Conservation (phyloP, 2,888 invertebrate genomes). For the Molanna angustata region DNA sequence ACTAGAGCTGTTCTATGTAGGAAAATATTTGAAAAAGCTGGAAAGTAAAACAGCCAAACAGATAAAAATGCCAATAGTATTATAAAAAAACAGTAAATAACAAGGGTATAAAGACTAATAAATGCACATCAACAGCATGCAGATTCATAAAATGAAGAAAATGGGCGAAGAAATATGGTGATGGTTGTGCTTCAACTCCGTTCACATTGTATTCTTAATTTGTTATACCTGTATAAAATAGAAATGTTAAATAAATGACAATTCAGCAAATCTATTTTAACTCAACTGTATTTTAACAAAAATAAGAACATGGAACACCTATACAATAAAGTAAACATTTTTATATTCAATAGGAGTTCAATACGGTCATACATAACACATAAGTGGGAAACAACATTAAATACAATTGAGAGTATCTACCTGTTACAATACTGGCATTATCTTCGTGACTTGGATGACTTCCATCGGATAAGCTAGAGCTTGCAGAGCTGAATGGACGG, state of each 20-base stretch:
- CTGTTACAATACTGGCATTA: slow-evolving; percentile 86
- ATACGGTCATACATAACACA: too few species aligned
- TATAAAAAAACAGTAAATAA: slow-evolving; percentile 29
- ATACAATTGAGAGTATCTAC: slow-evolving; percentile 58
- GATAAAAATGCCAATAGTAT: slow-evolving; percentile 31
- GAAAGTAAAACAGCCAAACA: slow-evolving; percentile 30
- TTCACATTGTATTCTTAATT: slow-evolving; percentile 1
- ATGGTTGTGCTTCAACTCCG: slow-evolving; percentile 28
- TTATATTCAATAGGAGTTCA: neutral
- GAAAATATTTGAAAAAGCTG: slow-evolving; percentile 21
- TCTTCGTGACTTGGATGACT: slow-evolving; percentile 68
- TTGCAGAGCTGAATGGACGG: slow-evolving; percentile 86
- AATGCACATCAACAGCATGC: slow-evolving; percentile 32
- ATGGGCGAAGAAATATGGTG: slow-evolving; percentile 29
- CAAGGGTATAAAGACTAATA: slow-evolving; percentile 23
- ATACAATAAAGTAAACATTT: too few species aligned
- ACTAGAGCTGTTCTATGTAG: slow-evolving; percentile 3
- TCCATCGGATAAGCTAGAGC: slow-evolving; percentile 79
- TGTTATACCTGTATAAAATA: too few species aligned
- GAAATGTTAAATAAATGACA: too few species aligned
- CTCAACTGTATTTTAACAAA: too few species aligned
- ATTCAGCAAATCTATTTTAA: too few species aligned
- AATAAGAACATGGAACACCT: too few species aligned
- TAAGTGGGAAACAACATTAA: too few species aligned
- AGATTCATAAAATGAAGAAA: slow-evolving; percentile 26